A percentile compares a stretch with the other conserved stretches of the same genome.
These are phyloP conservation scores for Bhutanitis thaidina DNA, from an alignment of 2,888 invertebrate genomes.

Conservation along the genomic window DNA sequence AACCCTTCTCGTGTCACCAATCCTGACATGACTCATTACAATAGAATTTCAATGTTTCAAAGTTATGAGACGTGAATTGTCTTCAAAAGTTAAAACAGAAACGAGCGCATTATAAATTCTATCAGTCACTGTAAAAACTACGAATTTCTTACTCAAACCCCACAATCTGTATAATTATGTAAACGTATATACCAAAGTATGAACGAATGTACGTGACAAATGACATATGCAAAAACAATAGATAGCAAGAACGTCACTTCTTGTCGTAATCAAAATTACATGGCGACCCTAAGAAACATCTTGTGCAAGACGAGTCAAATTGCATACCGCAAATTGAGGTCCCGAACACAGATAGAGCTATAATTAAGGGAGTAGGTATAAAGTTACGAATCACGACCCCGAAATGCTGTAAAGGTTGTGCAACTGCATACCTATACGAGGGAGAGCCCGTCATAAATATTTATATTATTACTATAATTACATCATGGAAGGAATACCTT, in stretches of 20 bases:
- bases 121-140: too few relatives aligned
- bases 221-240: constrained; percentile 10
- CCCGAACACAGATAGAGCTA: constrained; percentile 24
- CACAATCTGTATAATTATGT: too few relatives aligned
- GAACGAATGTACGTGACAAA: constrained; percentile 2
- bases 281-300: constrained; percentile 5
- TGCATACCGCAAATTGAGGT: constrained; percentile 11
- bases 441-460: constrained; percentile 4
- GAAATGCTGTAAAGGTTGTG: constrained; percentile 11
- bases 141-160: too few relatives aligned
- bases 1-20: too few relatives aligned
- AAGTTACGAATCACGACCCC: constrained; percentile 4
- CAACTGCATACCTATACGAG: constrained; percentile 3
- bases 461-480: constrained; percentile 11
- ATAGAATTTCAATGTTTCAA: too few relatives aligned
- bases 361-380: constrained; percentile 28
- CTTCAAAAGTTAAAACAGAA: too few relatives aligned
- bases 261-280: constrained; percentile 16
- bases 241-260: not conserved
- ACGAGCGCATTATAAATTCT: too few relatives aligned
- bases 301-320: constrained; percentile 21
- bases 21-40: too few relatives aligned
- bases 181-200: too few relatives aligned
- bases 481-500: not conserved
- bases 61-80: too few relatives aligned